Evolutionary conservation across 2,797 vertebrate genomes (phyloP), one percentile per base, ranked within the genome.

Genomic region (Pipistrellus nathusii): DNA sequence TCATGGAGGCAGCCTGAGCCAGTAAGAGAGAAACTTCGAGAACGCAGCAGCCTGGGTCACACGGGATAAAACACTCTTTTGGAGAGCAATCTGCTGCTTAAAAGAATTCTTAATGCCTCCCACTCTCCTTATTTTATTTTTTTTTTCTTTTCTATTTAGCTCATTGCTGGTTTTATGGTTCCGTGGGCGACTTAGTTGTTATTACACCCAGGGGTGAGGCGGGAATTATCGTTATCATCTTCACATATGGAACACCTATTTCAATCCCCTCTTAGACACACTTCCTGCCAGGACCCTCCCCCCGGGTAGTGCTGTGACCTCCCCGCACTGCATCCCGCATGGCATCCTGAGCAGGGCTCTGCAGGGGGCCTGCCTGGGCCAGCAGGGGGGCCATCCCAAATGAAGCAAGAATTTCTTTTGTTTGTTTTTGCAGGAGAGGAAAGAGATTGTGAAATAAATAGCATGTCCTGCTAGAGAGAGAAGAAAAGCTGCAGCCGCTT

Each of bases 351-450:
- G 46, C 13, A 55, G 66, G 46, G 21, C 62, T 77, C 94, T 72
- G 57, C 44, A 71, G 81, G 85, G 44, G 27, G 48, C 15, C 76
- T 72, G 66, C 51, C 48, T 12, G 12, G 76, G 48, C 59, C 85
- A 38, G 72, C 83, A 85, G 82, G 82, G 69, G 72, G 55, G 81
- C 84, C 84, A 89, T 94, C 76, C 51, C 80, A 68, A 94, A 87
- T 35, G 81, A 82, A 82, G 62, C 81, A 93, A 94, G 88, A 92
- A 89, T 95, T 77, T 94, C 80, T 84, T 89, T 64, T 66, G 13
- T 92, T 95, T 94, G 51, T 96, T 96, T 94, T 85, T 91, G 15
- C 81, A 94, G 72, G 85, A 91, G 30, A 95, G 82, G 94, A 93
- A 95, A 90, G n/a, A 91, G 73, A 90, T 57, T 76, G 35, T 57